Base-by-base conservation (phyloP, 1,140 invertebrate species). In the Pseudomyrmex gracilis region DNA sequence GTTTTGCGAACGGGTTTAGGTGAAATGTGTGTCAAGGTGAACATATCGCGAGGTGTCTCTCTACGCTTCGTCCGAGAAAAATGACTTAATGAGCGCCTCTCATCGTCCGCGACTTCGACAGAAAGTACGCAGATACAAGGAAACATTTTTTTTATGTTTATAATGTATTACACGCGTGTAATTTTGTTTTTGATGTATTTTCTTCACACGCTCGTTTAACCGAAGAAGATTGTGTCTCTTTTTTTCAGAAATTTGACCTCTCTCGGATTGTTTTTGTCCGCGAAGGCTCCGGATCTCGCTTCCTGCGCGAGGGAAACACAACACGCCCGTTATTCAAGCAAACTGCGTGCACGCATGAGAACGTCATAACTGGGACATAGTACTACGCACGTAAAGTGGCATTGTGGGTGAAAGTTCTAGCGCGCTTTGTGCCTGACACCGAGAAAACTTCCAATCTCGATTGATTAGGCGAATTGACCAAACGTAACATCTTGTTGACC, bases 1-100 rank as follows among this genome's bases (percentile, higher is more conserved):
- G 34, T 34, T 84, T 77, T 87, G 67, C 49, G 60, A 89, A 85
- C 84, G 77, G 70, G 66, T 83, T 53, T 61, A 55, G 53, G 13
- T n/a, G 53, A 85, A 34, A 90, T 91, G 87, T 91, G 78, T 92
- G 91, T 86, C 92, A 92, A 92, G 92, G 92, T 92, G 87, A 92
- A 87, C 85, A 88, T 89, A 78, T 78, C 82, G 77, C 68, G 55
- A 64, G 0, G 34, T 34, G 34, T 61, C 70, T 68, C 58, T 66
- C 64, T 24, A 61, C 9, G 17, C 43, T 55, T 58, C 49, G 47
- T 22, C 43, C 51, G 83, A 87, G 73, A 86, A 82, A 86, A 67
- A 71, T 87, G 12, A 66, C 70, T 87, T 87, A 70, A 73, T 85
- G 47, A 73, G 12, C 20, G 3, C 34, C 10, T 45, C 57, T 45